A percentile compares a stretch with the other conserved stretches of the same genome.
These are phyloP conservation scores for Aegypius monachus DNA, from an alignment of 2,113 vertebrate genomes.

Conservation along the genomic window DNA sequence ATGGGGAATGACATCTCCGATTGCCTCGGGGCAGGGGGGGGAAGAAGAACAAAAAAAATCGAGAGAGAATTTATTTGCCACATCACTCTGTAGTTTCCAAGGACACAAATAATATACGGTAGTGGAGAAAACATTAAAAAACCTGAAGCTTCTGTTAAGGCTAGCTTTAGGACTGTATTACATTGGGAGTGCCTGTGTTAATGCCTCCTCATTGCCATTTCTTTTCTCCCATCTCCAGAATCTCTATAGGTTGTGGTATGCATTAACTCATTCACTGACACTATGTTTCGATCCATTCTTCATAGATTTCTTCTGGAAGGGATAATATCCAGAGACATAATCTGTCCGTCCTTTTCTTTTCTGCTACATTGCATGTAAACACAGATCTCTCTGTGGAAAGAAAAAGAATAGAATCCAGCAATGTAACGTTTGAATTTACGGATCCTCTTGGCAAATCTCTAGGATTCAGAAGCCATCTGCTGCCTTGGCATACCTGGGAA, in stretches of 20 bases:
- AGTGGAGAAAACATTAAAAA: background rate
- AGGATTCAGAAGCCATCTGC: slow-evolving; percentile 14
- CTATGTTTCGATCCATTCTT: background rate
- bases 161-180: background rate
- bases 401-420: background rate
- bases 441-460: background rate
- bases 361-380: background rate
- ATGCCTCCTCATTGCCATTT: background rate
- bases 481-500: background rate
- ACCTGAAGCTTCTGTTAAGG: background rate
- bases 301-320: background rate
- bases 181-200: background rate
- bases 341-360: background rate
- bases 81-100: slow-evolving; percentile 1
- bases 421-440: background rate
- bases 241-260: background rate
- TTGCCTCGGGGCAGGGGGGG: background rate
- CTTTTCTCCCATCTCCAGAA: background rate
- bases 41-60: background rate
- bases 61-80: background rate
- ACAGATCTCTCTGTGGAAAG: background rate
- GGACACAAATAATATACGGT: background rate
- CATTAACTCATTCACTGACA: background rate
- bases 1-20: background rate
- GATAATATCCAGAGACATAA: background rate